A percentile compares a stretch with the other conserved stretches of the same genome.
Evolutionary conservation across 2,888 invertebrate species (phyloP).

Genomic region (Drosophila greeni): DNA sequence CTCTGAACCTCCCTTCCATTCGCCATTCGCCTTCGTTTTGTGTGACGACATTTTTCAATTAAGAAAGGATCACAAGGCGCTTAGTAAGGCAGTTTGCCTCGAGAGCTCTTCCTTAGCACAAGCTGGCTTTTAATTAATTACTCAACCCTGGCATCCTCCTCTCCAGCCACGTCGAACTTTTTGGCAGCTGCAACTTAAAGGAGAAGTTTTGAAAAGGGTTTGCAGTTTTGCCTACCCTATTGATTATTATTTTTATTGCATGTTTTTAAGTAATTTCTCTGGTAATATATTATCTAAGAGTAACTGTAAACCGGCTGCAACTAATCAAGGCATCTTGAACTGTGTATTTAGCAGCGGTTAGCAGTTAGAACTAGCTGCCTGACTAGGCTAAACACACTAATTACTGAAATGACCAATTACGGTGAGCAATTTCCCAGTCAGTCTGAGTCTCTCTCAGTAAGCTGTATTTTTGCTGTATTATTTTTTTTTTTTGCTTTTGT

Average conservation of each 20-base stretch:
- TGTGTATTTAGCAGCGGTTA: constrained; percentile 62
- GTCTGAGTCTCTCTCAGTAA: constrained; percentile 26
- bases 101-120: constrained; percentile 17
- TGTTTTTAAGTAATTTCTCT: background rate
- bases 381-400: constrained; percentile 32
- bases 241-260: constrained; percentile 6
- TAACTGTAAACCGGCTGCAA: constrained; percentile 29
- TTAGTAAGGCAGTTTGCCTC: constrained; percentile 69
- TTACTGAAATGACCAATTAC: constrained; percentile 28
- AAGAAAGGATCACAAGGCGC: constrained; percentile 74
- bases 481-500: constrained; percentile 34
- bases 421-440: constrained; percentile 15
- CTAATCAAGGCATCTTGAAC: constrained; percentile 52
- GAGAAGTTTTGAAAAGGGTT: constrained; percentile 19
- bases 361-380: constrained; percentile 35
- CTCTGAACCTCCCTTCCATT: constrained; percentile 20
- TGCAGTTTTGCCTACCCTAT: background rate
- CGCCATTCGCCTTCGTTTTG: constrained; percentile 36
- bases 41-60: constrained; percentile 76
- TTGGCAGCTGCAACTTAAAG: constrained; percentile 54
- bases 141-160: constrained; percentile 20
- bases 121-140: constrained; percentile 64
- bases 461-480: constrained; percentile 15
- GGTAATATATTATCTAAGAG: constrained; percentile 5
- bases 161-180: constrained; percentile 39